A percentile compares a stretch with the other conserved stretches of the same genome.
Conservation (phyloP, 2,888 invertebrate species). For the Candidula unifasciata region DNA sequence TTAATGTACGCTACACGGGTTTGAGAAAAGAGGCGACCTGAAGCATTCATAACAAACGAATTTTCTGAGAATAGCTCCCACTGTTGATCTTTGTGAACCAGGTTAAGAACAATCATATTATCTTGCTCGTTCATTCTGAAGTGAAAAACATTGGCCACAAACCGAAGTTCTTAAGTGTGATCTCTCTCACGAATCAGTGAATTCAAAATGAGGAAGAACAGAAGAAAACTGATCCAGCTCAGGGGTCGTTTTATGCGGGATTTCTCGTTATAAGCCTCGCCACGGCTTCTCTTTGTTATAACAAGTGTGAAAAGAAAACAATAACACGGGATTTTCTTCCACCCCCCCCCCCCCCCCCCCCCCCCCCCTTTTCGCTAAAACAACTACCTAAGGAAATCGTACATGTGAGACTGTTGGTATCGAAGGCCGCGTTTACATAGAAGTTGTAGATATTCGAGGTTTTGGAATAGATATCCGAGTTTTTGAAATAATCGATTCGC, state of each 20-base stretch:
- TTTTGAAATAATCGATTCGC: neutral
- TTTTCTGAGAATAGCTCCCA: neutral
- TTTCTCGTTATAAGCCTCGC: neutral
- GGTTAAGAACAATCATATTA: slow-evolving; percentile 5
- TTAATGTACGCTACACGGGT: neutral
- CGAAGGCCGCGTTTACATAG: neutral
- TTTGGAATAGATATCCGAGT: neutral
- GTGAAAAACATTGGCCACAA: neutral
- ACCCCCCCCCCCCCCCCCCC: too few species aligned
- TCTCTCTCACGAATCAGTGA: neutral
- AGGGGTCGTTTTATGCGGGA: neutral
- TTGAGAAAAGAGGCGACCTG: neutral
- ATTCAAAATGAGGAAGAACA: too few species aligned
- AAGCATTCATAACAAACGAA: neutral
- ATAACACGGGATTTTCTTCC: neutral
- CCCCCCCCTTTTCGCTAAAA: neutral
- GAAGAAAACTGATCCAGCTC: neutral
- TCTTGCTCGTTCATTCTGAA: neutral
- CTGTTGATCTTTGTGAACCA: neutral
- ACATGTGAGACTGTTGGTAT: neutral
- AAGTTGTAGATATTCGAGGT: neutral
- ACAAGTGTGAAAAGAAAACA: slow-evolving; percentile 19
- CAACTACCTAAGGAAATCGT: neutral
- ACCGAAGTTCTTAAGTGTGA: neutral
- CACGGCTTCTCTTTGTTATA: neutral